Evolutionary conservation across 1,140 invertebrate species (phyloP), one percentile per base, ranked within the genome.

Genomic region (Cydia fagiglandana): DNA sequence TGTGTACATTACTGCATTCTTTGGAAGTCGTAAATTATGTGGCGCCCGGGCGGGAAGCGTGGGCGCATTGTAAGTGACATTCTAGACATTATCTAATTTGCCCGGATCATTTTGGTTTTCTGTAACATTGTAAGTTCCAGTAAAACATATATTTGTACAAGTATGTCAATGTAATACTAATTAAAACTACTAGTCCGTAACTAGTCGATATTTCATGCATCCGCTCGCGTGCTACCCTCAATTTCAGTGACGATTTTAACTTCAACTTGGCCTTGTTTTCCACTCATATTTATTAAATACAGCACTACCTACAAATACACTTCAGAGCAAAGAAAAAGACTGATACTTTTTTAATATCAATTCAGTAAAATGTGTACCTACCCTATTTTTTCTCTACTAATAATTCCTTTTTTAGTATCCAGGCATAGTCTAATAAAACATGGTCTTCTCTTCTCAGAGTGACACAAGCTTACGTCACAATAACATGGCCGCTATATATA

Each of bases 231-330:
- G 66, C 34, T 70, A 1, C 30, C 30, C n/a, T 45, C 66, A 70
- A 70, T 70, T 70, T 70, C 34, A 70, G 66, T 70, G 66, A 41
- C 34, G 30, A 20, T 17, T 61, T 70, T 17, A 45, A 45, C 66
- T 70, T 38, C 34, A 70, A 45, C 66, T 24, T 70, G 66, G 66
- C 66, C 66, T 70, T 70, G n/a, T 17, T 34, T 41, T 41, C 38
- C 66, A 70, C 66, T 70, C 34, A 70, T n/a, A 41, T 7, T 70
- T 70, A 70, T 38, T 70, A 70, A 70, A 61, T 24, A 61, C 17
- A 61, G 56, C 34, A 38, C 1, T 53, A 53, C 15, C 50, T 2
- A 17, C n/a, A 24, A 24, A 24, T 61, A 61, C 20, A 61, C 20
- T 61, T 12, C 2, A 24, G 53, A 24, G 2, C 20, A 10, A 24